Conservation (phyloP, 2,797 vertebrate genomes). For the Toxotes lorentzi region DNA sequence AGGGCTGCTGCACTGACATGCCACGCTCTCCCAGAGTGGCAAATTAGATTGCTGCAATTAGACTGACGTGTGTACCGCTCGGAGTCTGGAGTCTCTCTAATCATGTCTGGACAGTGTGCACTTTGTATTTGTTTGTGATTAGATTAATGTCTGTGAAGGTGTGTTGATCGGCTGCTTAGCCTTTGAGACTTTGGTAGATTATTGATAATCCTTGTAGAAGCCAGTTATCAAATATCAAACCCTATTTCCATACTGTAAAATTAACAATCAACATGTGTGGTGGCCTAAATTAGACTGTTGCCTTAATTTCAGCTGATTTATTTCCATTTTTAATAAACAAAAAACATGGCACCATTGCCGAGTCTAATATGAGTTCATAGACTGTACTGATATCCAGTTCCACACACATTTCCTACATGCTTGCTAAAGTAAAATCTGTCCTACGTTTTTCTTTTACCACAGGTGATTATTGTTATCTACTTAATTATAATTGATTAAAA, state of each 20-base stretch:
- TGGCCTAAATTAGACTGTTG: neutral
- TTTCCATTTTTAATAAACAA: neutral
- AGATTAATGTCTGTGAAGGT: conserved; percentile 51
- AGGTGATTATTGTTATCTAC: conserved; percentile 1
- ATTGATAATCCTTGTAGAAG: conserved; percentile 24
- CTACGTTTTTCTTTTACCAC: neutral
- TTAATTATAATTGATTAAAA: neutral
- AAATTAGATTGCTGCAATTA: conserved; percentile 80
- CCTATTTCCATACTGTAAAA: neutral
- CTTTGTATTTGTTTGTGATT: conserved; percentile 57
- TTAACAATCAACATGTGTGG: neutral
- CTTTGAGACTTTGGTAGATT: conserved; percentile 33
- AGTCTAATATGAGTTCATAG: neutral
- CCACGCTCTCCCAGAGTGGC: conserved; percentile 65
- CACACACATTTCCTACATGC: neutral
- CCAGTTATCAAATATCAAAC: conserved; percentile 22
- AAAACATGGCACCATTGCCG: neutral
- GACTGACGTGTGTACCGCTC: conserved; percentile 62
- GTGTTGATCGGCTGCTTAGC: conserved; percentile 46
- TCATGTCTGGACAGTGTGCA: conserved; percentile 61
- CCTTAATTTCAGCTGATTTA: conserved; percentile 1
- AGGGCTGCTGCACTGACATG: conserved; percentile 67
- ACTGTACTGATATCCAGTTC: neutral
- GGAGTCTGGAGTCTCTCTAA: conserved; percentile 57
- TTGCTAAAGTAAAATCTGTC: neutral